Percentiles rank a stretch among this genome's conserved stretches.
phyloP scores from a whole-genome alignment of 2,113 vertebrate genomes.

The Clarias batrachus region DNA sequence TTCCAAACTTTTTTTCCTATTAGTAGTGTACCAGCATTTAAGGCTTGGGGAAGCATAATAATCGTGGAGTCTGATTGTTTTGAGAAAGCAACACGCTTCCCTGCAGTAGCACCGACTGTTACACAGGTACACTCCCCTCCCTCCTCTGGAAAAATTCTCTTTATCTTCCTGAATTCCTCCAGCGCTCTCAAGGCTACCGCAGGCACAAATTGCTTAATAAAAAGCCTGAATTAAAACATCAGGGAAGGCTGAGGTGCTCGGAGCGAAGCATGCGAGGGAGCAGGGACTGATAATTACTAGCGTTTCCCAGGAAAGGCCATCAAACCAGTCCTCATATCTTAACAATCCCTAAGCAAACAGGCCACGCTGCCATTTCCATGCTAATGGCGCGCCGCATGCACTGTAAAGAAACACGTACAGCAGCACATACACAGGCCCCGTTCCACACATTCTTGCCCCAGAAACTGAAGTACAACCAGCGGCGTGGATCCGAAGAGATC shows the following conservation, averaged over 20 bases:
- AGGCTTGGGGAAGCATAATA: background rate
- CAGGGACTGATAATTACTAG: constrained; percentile 42
- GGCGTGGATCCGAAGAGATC: background rate
- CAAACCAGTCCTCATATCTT: constrained; percentile 2
- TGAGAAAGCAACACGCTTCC: background rate
- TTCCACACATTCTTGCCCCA: background rate
- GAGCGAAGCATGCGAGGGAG: background rate
- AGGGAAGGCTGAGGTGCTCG: background rate
- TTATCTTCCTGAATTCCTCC: constrained; percentile 28
- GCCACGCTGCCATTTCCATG: background rate
- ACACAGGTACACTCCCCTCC: constrained; percentile 16
- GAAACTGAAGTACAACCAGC: background rate
- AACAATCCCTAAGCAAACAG: constrained; percentile 3
- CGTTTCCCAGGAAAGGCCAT: constrained; percentile 19
- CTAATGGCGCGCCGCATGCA: background rate
- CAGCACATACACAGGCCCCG: background rate
- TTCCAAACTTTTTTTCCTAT: too few relatives aligned
- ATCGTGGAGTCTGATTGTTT: background rate
- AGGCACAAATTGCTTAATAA: constrained; percentile 45
- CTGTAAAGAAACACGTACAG: background rate
- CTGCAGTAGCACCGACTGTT: background rate
- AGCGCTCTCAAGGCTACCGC: constrained; percentile 35
- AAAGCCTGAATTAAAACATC: constrained; percentile 42
- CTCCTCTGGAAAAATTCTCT: constrained; percentile 20
- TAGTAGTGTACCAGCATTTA: background rate